Evolutionary conservation across 2,888 invertebrate genomes (phyloP).

Genomic region (Microdon myrmicae): DNA sequence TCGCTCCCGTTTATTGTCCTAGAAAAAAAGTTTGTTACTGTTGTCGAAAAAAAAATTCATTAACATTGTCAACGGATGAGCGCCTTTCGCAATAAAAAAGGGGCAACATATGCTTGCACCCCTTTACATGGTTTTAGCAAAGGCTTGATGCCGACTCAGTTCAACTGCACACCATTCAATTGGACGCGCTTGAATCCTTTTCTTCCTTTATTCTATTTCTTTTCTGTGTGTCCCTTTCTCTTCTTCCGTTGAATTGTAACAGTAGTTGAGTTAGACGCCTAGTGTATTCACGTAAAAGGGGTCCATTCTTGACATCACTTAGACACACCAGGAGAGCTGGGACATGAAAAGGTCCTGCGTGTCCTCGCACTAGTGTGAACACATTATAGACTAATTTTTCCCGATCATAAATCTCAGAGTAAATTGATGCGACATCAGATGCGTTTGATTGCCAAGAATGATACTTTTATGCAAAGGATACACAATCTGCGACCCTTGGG

Average conservation of each 20-base stretch:
- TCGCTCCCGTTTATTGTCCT: constrained; percentile 20
- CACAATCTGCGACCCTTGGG: constrained; percentile 6
- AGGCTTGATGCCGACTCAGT: constrained; percentile 17
- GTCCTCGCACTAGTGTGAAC: constrained; percentile 45
- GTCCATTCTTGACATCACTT: constrained; percentile 38
- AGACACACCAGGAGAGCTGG: constrained; percentile 39
- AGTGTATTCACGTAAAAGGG: constrained; percentile 23
- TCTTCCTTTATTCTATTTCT: constrained; percentile 25
- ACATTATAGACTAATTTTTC: constrained; percentile 47
- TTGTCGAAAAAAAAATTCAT: constrained; percentile 34
- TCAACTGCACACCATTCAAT: constrained; percentile 28
- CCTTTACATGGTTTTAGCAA: constrained; percentile 24
- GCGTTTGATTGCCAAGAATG: constrained; percentile 48
- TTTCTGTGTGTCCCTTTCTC: constrained; percentile 43
- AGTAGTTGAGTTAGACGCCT: constrained; percentile 29
- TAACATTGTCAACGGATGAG: constrained; percentile 45
- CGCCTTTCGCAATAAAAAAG: constrained; percentile 32
- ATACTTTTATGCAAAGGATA: constrained; percentile 22
- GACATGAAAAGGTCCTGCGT: constrained; percentile 30
- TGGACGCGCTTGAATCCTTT: constrained; percentile 51
- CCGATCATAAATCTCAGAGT: constrained; percentile 38
- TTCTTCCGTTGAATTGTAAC: constrained; percentile 31
- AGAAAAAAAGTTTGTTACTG: constrained; percentile 19
- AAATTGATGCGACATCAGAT: constrained; percentile 43
- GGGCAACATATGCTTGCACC: constrained; percentile 46